phyloP scores from a whole-genome alignment of 2,113 vertebrate genomes.

The Orcinus orca region DNA sequence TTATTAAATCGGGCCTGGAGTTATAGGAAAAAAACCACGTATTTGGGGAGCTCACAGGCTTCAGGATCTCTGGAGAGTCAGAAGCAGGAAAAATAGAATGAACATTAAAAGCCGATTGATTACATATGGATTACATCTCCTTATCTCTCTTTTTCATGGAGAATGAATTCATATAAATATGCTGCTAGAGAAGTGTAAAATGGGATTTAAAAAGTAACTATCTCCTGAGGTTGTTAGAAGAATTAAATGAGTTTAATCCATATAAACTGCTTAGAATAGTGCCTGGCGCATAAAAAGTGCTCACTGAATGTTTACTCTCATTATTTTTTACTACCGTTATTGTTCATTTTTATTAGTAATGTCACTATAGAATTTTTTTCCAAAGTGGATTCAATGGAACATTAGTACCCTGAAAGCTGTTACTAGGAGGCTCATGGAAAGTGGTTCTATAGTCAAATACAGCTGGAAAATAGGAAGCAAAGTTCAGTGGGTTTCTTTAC shows the following conservation, averaged over 20 bases:
- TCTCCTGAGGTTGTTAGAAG: background rate
- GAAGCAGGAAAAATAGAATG: slow-evolving; percentile 3
- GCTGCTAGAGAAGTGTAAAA: background rate
- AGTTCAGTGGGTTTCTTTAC: background rate
- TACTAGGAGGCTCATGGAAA: background rate
- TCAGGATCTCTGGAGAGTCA: background rate
- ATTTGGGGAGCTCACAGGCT: background rate
- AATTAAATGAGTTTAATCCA: background rate
- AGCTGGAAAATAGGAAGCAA: background rate
- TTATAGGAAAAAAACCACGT: background rate
- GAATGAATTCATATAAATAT: background rate
- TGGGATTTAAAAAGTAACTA: slow-evolving; percentile 11
- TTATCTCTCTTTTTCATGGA: slow-evolving; percentile 36
- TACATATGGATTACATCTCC: background rate
- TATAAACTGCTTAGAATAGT: background rate
- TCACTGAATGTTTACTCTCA: background rate
- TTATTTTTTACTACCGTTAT: background rate
- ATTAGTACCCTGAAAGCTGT: background rate
- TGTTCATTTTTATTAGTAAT: background rate
- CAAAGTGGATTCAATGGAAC: background rate
- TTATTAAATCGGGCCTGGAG: background rate
- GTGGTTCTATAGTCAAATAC: background rate
- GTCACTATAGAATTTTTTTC: background rate
- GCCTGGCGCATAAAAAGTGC: background rate
- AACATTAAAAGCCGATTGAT: background rate